Conservation (phyloP, 2,888 invertebrate genomes). For the Scaptodrosophila latifasciaeformis region DNA sequence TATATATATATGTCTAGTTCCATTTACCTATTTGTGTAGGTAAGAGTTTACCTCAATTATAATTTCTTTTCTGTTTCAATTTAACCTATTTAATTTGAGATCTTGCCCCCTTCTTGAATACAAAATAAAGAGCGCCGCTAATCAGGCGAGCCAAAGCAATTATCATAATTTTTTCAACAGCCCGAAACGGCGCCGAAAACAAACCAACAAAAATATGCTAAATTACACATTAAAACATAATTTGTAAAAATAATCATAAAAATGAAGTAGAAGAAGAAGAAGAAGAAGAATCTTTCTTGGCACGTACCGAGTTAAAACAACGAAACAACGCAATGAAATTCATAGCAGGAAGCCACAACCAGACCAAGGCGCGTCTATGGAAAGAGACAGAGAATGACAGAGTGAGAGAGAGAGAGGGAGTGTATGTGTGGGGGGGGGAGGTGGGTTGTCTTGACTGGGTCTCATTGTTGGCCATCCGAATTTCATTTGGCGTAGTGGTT, state of each 20-base stretch:
- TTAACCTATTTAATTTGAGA: too few species aligned
- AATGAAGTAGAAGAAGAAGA: conserved; percentile 9
- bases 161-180: conserved; percentile 41
- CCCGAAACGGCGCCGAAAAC: conserved; percentile 15
- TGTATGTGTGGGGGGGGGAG: not conserved
- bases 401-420: not conserved
- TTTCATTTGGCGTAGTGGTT: conserved; percentile 23
- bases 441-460: too few species aligned
- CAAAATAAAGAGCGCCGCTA: conserved; percentile 13
- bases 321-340: conserved; percentile 11
- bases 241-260: conserved; percentile 26
- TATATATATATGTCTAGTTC: too few species aligned
- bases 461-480: conserved; percentile 43
- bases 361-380: conserved; percentile 17
- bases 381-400: conserved; percentile 10
- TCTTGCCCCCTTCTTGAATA: too few species aligned
- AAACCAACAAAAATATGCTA: conserved; percentile 35
- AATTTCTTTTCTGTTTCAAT: too few species aligned
- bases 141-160: conserved; percentile 30
- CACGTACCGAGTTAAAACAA: conserved; percentile 28
- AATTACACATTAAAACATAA: conserved; percentile 47
- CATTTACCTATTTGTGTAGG: too few species aligned
- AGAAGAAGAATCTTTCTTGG: conserved; percentile 41
- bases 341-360: not conserved
- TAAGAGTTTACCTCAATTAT: too few species aligned